phyloP scores from a whole-genome alignment of 2,888 invertebrate genomes.

The Ochlodes sylvanus region DNA sequence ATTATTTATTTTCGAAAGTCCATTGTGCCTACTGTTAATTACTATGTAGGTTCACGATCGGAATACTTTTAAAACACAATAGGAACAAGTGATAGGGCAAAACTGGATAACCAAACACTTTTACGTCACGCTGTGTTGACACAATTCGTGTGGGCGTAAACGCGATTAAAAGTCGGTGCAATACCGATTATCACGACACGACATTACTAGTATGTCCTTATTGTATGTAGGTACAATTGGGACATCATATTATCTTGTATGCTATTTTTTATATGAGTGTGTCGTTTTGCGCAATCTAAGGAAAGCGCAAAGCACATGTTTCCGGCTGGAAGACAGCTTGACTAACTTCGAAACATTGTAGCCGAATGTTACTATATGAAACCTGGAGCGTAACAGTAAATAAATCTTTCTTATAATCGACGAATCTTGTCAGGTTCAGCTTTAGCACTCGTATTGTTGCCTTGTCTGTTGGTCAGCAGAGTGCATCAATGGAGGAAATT shows the following conservation, averaged over 20 bases:
- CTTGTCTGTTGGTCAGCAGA: too few species aligned
- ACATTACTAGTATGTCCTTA: not conserved
- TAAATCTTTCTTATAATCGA: too few species aligned
- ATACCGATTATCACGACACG: slow-evolving; percentile 46
- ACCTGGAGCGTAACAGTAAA: too few species aligned
- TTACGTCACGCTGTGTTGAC: slow-evolving; percentile 59
- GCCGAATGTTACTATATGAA: too few species aligned
- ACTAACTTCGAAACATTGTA: too few species aligned
- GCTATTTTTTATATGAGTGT: not conserved
- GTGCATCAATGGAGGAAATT: too few species aligned
- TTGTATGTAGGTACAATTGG: not conserved
- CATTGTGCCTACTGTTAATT: not conserved
- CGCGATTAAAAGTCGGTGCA: slow-evolving; percentile 55
- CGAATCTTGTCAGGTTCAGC: too few species aligned
- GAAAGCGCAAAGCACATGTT: too few species aligned
- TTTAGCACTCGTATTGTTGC: too few species aligned
- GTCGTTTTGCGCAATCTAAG: too few species aligned
- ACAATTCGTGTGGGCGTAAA: slow-evolving; percentile 66
- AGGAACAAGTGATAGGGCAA: slow-evolving; percentile 42
- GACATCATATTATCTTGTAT: not conserved
- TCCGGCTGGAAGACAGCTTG: too few species aligned
- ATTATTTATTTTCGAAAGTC: not conserved
- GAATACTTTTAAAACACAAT: not conserved
- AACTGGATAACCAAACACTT: slow-evolving; percentile 56
- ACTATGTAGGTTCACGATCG: slow-evolving; percentile 15